Evolutionary conservation across 2,797 vertebrate genomes (phyloP).

Genomic region (Rhinogobio ventralis): DNA sequence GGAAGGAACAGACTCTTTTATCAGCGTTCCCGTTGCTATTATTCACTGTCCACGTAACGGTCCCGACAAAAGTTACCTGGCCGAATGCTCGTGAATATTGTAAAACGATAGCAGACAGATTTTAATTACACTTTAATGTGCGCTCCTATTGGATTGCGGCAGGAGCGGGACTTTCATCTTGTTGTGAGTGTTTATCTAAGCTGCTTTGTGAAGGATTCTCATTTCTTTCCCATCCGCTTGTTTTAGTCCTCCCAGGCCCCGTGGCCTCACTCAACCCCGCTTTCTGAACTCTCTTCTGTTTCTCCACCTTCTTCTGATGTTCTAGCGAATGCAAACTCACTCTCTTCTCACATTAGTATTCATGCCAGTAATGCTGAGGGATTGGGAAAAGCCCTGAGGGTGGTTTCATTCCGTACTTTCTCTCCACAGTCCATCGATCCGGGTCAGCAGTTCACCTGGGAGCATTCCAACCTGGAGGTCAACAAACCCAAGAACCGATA

Average conservation of each 20-base stretch:
- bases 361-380: slow-evolving; percentile 4
- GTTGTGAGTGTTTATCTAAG: slow-evolving; percentile 31
- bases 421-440: slow-evolving; percentile 92
- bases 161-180: slow-evolving; percentile 23
- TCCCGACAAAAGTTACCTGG: slow-evolving; percentile 56
- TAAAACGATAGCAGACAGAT: slow-evolving; percentile 57
- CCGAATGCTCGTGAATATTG: slow-evolving; percentile 60
- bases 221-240: background rate
- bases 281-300: slow-evolving; percentile 14
- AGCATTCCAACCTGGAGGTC: slow-evolving; percentile 97
- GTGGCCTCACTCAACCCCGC: background rate
- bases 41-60: slow-evolving; percentile 49
- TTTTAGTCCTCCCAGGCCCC: background rate
- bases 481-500: slow-evolving; percentile 99
- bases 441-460: slow-evolving; percentile 99
- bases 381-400: slow-evolving; percentile 40
- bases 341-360: slow-evolving; percentile 27
- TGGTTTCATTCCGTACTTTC: slow-evolving; percentile 26
- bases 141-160: slow-evolving; percentile 10
- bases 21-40: slow-evolving; percentile 70
- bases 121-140: slow-evolving; percentile 57
- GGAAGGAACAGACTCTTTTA: slow-evolving; percentile 61
- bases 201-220: slow-evolving; percentile 24
- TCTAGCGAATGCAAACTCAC: background rate
- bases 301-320: slow-evolving; percentile 21